A percentile compares a stretch with the other conserved stretches of the same genome.
phyloP scores from a whole-genome alignment of 1,140 invertebrate species.

The Trichonephila inaurata region DNA sequence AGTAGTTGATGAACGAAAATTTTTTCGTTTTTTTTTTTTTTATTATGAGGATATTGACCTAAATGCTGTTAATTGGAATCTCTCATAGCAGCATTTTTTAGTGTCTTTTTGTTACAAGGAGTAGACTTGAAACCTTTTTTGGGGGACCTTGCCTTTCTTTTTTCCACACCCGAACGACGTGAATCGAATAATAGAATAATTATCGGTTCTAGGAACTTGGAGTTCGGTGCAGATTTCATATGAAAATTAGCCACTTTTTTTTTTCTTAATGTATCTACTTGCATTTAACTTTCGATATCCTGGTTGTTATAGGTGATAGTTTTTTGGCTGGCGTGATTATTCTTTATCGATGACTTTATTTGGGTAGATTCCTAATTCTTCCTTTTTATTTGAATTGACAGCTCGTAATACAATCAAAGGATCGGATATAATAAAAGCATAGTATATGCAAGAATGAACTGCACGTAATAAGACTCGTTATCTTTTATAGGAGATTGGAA shows the following conservation, averaged over 20 bases:
- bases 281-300: slow-evolving; percentile 7
- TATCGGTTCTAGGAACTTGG: slow-evolving; percentile 25
- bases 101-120: slow-evolving; percentile 65
- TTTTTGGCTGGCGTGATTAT: background rate
- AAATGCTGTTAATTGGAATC: slow-evolving; percentile 74
- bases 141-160: background rate
- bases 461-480: background rate
- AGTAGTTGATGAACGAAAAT: background rate
- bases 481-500: background rate
- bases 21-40: slow-evolving; percentile 53
- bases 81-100: slow-evolving; percentile 49
- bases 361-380: background rate
- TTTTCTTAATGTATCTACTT: background rate
- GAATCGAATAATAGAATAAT: slow-evolving; percentile 52
- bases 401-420: background rate
- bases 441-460: background rate
- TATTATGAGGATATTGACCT: slow-evolving; percentile 73
- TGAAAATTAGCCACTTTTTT: background rate
- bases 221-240: slow-evolving; percentile 10
- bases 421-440: background rate
- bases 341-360: slow-evolving; percentile 23
- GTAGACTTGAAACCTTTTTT: slow-evolving; percentile 10
- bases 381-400: background rate
- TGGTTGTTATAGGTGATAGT: background rate
- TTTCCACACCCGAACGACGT: slow-evolving; percentile 27